Base-by-base conservation (phyloP, 2,888 invertebrate genomes). In the Labia minor region DNA sequence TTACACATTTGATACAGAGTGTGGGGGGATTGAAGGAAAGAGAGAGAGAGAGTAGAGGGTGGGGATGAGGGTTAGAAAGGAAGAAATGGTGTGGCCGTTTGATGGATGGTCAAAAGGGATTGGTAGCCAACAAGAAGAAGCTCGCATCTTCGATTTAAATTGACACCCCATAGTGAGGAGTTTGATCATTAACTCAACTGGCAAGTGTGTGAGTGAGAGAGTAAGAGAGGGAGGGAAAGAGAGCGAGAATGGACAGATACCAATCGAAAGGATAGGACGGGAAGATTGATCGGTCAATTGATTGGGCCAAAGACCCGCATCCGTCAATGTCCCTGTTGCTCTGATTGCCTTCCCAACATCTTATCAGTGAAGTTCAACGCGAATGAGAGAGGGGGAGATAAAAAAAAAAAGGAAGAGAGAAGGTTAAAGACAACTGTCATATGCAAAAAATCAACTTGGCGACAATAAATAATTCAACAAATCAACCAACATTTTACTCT, bases 301-400 rank as follows among this genome's bases (percentile, higher is more conserved):
- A 49, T 49, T 49, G 49, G 49, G n/a, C 49, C 49, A 11, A n/a
- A 11, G 49, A 16, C 49, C 49, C 49, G 49, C 49, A 49, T 49
- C 49, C 49, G 49, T 49, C 49, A 49, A 49, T 49, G 49, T 49
- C 49, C 49, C 49, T 49, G 49, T 49, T 49, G 49, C 49, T 49
- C 49, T 49, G 49, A 49, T 49, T 49, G 49, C 49, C 49, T 49
- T 49, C 8, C 49, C 49, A 14, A 14, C 26, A 8, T 26, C 26
- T 26, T 26, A 26, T 26, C 26, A 26, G 26, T 8, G 4, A 8
- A 26, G 26, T 26, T 26, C 26, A 26, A n/a, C n/a, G n/a, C n/a
- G n/a, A n/a, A n/a, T n/a, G n/a, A n/a, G n/a, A n/a, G n/a, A n/a
- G 26, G 26, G 26, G 26, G 26, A 6, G 26, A 26, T 8, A 3